Conservation (phyloP, 1,140 invertebrate species). For the Aporrectodea caliginosa region DNA sequence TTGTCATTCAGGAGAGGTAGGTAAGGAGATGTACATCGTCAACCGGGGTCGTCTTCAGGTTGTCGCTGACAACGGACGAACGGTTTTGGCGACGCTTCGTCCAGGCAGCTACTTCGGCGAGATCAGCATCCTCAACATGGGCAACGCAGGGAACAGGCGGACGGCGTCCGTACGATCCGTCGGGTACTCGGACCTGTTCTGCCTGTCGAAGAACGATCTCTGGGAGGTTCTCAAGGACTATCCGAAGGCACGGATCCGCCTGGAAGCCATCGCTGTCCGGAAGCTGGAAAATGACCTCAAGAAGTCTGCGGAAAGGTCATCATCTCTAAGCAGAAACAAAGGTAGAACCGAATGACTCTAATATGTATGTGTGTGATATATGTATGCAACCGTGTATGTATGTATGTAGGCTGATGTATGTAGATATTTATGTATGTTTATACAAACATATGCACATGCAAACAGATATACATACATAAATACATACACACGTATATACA, state of each 20-base stretch:
- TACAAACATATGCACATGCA: too few species aligned
- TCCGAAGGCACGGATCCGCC: constrained; percentile 86
- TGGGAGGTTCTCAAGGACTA: constrained; percentile 99
- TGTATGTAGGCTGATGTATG: too few species aligned
- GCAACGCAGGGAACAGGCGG: constrained; percentile 94
- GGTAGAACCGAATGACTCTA: too few species aligned
- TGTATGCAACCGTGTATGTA: too few species aligned
- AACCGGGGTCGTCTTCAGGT: constrained; percentile 91
- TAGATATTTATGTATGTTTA: too few species aligned
- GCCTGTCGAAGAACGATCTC: constrained; percentile 97
- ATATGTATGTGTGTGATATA: too few species aligned
- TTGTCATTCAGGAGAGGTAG: constrained; percentile 88
- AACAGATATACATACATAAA: too few species aligned
- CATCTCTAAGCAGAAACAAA: too few species aligned
- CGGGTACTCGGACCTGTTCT: constrained; percentile 96
- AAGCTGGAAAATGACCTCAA: constrained; percentile 69
- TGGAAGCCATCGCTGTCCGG: constrained; percentile 98
- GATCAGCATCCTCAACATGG: constrained; percentile 99
- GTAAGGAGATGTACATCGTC: constrained; percentile 97
- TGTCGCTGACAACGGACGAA: constrained; percentile 87
- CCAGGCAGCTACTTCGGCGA: constrained; percentile 96
- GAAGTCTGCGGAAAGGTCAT: too few species aligned
- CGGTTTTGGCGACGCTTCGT: constrained; percentile 84
- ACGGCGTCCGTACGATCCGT: constrained; percentile 92
- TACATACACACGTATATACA: too few species aligned